A percentile compares a stretch with the other conserved stretches of the same genome.
phyloP scores from a whole-genome alignment of 2,888 invertebrate genomes.

The Limnephilus marmoratus region DNA sequence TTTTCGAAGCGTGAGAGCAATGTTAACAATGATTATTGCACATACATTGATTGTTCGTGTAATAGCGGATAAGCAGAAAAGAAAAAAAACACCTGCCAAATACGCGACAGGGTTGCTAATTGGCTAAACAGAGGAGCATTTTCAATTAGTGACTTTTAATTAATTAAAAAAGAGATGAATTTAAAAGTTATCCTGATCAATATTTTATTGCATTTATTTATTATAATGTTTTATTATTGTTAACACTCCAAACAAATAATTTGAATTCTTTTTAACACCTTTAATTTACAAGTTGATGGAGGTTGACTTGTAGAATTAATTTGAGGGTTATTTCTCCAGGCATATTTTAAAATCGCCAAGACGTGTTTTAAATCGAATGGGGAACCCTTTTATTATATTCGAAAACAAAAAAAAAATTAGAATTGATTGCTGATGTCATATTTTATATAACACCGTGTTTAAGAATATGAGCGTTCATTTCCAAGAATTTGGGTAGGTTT shows the following conservation, averaged over 20 bases:
- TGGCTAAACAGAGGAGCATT: neutral
- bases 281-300: no score
- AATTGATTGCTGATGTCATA: neutral
- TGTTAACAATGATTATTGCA: neutral
- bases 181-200: no score
- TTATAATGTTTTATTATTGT: no score
- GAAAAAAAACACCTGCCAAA: neutral
- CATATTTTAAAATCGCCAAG: no score
- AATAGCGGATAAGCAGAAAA: neutral
- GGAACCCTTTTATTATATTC: neutral
- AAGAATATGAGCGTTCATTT: neutral
- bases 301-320: no score
- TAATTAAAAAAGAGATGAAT: neutral
- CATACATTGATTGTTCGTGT: neutral
- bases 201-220: no score
- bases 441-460: neutral
- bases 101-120: slow-evolving; percentile 18
- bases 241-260: no score
- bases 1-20: slow-evolving; percentile 2
- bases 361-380: neutral
- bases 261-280: no score
- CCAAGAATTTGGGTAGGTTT: neutral
- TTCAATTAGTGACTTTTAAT: neutral
- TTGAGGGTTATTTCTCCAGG: no score
- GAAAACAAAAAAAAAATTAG: neutral